Evolutionary conservation across 2,797 vertebrate species (phyloP), one percentile per base, ranked within the genome.

Genomic region (Parauchenoglanis punctatus): DNA sequence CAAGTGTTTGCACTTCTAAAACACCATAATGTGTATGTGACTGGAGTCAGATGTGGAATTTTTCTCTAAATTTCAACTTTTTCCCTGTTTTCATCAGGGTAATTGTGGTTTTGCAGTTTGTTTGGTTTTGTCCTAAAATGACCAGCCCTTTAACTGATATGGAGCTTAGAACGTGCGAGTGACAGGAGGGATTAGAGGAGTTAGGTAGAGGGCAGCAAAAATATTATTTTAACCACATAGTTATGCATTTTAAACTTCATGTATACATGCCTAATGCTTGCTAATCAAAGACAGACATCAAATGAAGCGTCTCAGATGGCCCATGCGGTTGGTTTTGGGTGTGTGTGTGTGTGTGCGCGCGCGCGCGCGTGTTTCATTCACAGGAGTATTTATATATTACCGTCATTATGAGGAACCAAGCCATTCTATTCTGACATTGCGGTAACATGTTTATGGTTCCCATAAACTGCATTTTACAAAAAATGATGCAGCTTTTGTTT

Each of bases 221-320:
- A 92, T 91, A 91, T 91, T 92, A 87, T 89, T 91, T 89, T 89
- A 89, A 89, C 88, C 90, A 90, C 89, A 88, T 88, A 90, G 90
- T 89, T 88, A 40, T 87, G 85, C 56, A 54, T 90, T 90, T 87
- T 88, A 88, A 88, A 90, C 87, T 86, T 86, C 82, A 89, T 78
- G 84, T 65, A 86, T 81, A 63, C 88, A 72, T 80, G 81, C 49
- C 81, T 89, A 86, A 89, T 86, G 52, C 70, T 76, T 56, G 76
- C 87, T 89, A 91, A 91, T 88, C 87, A 89, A 88, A 89, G 73
- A 89, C 88, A 91, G 90, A 87, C 85, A 28, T 49, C 85, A 85
- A 76, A 75, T 31, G 11, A 80, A 89, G 83, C 80, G 83, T 83
- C 87, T 73, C 25, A 75, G 35, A 85, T 10, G 76, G 54, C 58